These are phyloP conservation scores for Takifugu ocellatus DNA, from an alignment of 2,797 vertebrate genomes.

Conservation along the genomic window DNA sequence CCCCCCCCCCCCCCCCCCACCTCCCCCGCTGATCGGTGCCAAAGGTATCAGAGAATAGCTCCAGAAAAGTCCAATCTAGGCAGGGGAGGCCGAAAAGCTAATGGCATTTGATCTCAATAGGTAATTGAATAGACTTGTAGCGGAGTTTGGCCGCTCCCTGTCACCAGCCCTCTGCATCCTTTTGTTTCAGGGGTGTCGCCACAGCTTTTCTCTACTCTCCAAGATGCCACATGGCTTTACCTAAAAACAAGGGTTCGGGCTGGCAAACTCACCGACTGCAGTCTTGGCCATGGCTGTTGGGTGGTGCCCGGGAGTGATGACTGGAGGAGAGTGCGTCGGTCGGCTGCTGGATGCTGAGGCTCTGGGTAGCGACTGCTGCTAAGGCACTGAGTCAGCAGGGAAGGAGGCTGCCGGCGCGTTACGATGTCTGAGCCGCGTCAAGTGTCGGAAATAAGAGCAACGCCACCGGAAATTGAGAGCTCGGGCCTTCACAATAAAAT, in stretches of 20 bases:
- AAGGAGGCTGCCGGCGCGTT: conserved; percentile 61
- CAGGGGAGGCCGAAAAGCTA: neutral
- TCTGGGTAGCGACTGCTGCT: conserved; percentile 64
- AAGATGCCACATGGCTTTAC: conserved; percentile 18
- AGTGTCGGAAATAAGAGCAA: conserved; percentile 30
- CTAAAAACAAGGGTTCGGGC: neutral
- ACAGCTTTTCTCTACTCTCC: conserved; percentile 44
- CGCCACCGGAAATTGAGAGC: conserved; percentile 14
- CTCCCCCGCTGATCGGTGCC: neutral
- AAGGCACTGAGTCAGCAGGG: conserved; percentile 86
- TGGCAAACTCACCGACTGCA: conserved; percentile 74
- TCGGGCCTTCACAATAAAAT: conserved; percentile 46
- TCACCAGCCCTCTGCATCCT: conserved; percentile 61
- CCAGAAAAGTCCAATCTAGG: neutral
- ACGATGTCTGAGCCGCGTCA: conserved; percentile 60
- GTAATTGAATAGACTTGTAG: conserved; percentile 27
- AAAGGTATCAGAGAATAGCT: neutral
- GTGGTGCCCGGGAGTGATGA: conserved; percentile 37
- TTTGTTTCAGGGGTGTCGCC: conserved; percentile 77
- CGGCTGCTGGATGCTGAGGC: conserved; percentile 60
- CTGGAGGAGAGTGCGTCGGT: conserved; percentile 52
- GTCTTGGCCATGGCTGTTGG: conserved; percentile 77
- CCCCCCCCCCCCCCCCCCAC: neutral
- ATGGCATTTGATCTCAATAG: neutral
- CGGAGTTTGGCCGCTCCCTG: conserved; percentile 69